phyloP scores from a whole-genome alignment of 35 echinoderm and acorn worm species.

The Eucidaris tribuloides region DNA sequence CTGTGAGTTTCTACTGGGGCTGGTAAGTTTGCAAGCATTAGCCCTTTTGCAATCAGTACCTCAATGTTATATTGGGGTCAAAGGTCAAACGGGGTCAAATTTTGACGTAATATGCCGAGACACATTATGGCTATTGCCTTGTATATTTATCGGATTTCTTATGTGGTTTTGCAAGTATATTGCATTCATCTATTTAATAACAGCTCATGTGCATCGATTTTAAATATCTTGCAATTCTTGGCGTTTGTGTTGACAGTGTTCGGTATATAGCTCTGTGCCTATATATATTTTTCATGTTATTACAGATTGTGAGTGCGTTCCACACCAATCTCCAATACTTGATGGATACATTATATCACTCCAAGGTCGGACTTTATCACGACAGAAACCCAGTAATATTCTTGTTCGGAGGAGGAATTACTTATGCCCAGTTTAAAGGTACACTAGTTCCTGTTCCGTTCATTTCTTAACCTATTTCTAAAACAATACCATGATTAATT shows the following conservation, averaged over 20 bases:
- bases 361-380: slow-evolving; percentile 5
- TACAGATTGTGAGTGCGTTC: slow-evolving; percentile 65
- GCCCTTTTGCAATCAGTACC: too few species aligned
- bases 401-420: slow-evolving; percentile 86
- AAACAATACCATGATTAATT: background rate
- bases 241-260: background rate
- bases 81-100: too few species aligned
- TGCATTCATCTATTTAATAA: background rate
- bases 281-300: background rate
- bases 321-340: slow-evolving; percentile 86
- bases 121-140: too few species aligned
- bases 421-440: slow-evolving; percentile 68
- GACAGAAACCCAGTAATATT: slow-evolving; percentile 84
- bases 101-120: too few species aligned
- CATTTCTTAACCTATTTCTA: background rate
- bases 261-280: background rate
- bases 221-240: background rate
- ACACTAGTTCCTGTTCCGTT: background rate
- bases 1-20: too few species aligned
- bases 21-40: too few species aligned
- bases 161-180: too few species aligned
- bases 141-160: too few species aligned
- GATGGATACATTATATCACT: slow-evolving; percentile 58
- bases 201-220: background rate
- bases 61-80: too few species aligned